Evolutionary conservation across 2,888 invertebrate species (phyloP).

Genomic region (Lepidocyrtoides sp.): DNA sequence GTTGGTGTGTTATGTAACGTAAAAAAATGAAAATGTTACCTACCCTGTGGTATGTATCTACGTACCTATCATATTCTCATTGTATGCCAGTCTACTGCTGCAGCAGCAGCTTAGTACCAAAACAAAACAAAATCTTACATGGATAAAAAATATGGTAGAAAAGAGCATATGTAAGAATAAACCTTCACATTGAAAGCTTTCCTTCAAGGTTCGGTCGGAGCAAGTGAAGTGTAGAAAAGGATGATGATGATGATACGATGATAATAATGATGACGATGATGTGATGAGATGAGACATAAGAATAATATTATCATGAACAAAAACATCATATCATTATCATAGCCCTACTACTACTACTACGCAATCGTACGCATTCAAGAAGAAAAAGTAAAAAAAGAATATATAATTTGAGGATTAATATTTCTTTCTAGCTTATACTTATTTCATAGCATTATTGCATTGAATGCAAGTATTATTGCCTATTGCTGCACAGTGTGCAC

Average conservation of each 20-base stretch:
- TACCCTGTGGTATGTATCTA: neutral
- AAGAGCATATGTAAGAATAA: neutral
- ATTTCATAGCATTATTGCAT: neutral
- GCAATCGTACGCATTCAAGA: neutral
- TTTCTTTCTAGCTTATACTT: neutral
- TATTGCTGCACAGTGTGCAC: neutral
- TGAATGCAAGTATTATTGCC: no score
- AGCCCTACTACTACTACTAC: neutral
- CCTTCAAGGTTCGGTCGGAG: slow-evolving; percentile 57
- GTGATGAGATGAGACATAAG: slow-evolving; percentile 34
- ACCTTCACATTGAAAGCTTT: slow-evolving; percentile 14
- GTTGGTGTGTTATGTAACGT: neutral
- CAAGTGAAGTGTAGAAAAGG: slow-evolving; percentile 41
- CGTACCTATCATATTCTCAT: neutral
- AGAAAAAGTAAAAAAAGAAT: neutral
- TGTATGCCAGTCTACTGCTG: no score
- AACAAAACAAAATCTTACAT: slow-evolving; percentile 36
- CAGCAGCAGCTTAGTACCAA: slow-evolving; percentile 20
- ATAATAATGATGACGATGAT: slow-evolving; percentile 42
- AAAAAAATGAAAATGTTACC: neutral
- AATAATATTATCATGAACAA: slow-evolving; percentile 55
- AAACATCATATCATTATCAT: slow-evolving; percentile 44
- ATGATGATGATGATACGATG: slow-evolving; percentile 41
- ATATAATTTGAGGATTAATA: neutral
- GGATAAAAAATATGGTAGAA: slow-evolving; percentile 38